A percentile compares a stretch with the other conserved stretches of the same genome.
phyloP scores from a whole-genome alignment of 2,113 vertebrate species.

The Platanista minor region DNA sequence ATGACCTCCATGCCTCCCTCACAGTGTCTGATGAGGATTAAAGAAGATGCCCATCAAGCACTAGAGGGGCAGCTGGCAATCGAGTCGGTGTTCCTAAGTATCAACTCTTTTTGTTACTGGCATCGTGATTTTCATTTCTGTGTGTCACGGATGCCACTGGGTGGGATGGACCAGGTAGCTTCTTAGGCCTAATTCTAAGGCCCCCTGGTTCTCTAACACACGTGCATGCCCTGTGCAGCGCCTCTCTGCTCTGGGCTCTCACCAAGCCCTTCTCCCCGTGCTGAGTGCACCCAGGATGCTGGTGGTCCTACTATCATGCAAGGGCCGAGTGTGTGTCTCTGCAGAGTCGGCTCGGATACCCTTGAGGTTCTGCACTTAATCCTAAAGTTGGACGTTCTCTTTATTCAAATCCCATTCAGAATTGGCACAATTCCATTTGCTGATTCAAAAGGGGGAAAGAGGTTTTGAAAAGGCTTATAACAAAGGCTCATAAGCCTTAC shows the following conservation, averaged over 20 bases:
- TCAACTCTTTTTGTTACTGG: background rate
- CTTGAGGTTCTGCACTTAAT: conserved; percentile 39
- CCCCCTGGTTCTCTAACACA: background rate
- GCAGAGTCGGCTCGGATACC: background rate
- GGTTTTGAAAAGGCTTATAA: conserved; percentile 77
- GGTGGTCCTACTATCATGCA: background rate
- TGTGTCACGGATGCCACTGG: background rate
- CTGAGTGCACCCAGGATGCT: background rate
- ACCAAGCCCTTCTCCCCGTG: rapidly evolving
- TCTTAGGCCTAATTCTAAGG: background rate
- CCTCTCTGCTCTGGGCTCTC: background rate
- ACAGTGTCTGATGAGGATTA: background rate
- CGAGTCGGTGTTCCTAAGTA: background rate
- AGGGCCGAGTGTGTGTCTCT: background rate
- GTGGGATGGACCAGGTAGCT: background rate
- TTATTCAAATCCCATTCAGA: conserved; percentile 65
- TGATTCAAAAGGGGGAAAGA: conserved; percentile 71
- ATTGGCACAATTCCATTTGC: conserved; percentile 67
- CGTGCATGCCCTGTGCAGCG: background rate
- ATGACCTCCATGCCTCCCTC: background rate
- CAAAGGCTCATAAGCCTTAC: conserved; percentile 74
- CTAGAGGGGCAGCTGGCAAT: background rate
- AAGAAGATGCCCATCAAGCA: too few species aligned
- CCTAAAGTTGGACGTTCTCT: conserved; percentile 55
- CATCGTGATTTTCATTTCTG: background rate